Evolutionary conservation across 2,888 invertebrate genomes (phyloP).

Genomic region (Drosophila mercatorum): DNA sequence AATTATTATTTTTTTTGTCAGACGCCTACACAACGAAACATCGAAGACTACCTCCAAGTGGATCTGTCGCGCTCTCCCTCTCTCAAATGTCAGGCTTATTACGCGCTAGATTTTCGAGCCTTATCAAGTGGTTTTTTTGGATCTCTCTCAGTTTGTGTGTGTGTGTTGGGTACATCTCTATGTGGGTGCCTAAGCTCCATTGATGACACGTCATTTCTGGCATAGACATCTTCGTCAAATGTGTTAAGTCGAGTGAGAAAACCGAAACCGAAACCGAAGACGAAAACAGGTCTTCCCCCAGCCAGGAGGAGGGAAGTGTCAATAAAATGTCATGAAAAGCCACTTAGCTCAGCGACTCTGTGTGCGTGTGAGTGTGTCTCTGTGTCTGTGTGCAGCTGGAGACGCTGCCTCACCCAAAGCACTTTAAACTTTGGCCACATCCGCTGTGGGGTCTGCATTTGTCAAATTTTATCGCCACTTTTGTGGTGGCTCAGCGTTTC

Average conservation of each 20-base stretch:
- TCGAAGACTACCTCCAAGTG: slow-evolving; percentile 43
- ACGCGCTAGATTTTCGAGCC: slow-evolving; percentile 33
- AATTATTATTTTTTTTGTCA: slow-evolving; percentile 70
- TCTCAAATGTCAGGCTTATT: slow-evolving; percentile 78
- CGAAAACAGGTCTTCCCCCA: slow-evolving; percentile 63
- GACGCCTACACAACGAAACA: slow-evolving; percentile 64
- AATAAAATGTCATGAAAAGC: slow-evolving; percentile 78
- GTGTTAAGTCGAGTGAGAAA: slow-evolving; percentile 76
- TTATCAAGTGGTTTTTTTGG: slow-evolving; percentile 63
- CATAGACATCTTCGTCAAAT: slow-evolving; percentile 77
- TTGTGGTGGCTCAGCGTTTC: slow-evolving; percentile 44
- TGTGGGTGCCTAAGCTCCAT: slow-evolving; percentile 75
- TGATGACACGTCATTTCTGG: slow-evolving; percentile 78
- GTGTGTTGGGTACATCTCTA: slow-evolving; percentile 52
- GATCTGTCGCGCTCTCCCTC: slow-evolving; percentile 34
- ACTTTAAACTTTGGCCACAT: slow-evolving; percentile 66
- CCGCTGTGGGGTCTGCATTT: slow-evolving; percentile 63
- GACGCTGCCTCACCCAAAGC: slow-evolving; percentile 54
- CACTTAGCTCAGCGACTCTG: slow-evolving; percentile 54
- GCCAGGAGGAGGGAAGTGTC: slow-evolving; percentile 53
- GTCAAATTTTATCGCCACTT: slow-evolving; percentile 63
- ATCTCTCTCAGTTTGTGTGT: slow-evolving; percentile 30
- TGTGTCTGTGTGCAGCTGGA: slow-evolving; percentile 11
- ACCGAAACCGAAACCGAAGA: slow-evolving; percentile 41
- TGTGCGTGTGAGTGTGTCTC: slow-evolving; percentile 14